A percentile compares a stretch with the other conserved stretches of the same genome.
phyloP scores from a whole-genome alignment of 1,140 invertebrate genomes.

The Oppia nitens region DNA sequence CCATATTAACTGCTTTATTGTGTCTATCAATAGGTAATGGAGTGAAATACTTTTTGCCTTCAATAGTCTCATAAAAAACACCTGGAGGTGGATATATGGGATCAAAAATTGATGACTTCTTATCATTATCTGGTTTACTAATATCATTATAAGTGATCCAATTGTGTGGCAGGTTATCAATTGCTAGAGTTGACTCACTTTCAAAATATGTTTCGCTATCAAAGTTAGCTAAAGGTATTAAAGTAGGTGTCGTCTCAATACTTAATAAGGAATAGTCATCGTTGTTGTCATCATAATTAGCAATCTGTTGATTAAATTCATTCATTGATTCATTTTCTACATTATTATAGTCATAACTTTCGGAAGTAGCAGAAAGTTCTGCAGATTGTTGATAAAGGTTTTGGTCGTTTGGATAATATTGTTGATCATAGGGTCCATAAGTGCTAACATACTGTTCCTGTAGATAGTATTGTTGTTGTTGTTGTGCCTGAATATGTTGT shows the following conservation, averaged over 20 bases:
- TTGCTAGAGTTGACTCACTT: background rate
- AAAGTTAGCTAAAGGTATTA: background rate
- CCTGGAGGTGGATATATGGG: conserved; percentile 12
- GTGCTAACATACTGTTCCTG: background rate
- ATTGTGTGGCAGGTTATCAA: conserved; percentile 6
- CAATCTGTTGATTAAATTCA: background rate
- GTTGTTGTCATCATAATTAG: background rate
- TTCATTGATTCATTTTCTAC: conserved; percentile 5
- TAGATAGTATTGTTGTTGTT: background rate
- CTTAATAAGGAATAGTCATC: background rate
- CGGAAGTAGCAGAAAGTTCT: too few species aligned
- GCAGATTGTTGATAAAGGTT: background rate
- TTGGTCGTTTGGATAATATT: background rate
- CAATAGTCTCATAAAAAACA: conserved; percentile 6
- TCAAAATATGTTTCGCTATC: background rate
- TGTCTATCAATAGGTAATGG: conserved; percentile 2
- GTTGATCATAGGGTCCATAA: background rate
- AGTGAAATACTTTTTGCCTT: conserved; percentile 11
- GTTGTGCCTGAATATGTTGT: background rate
- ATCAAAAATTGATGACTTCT: conserved; percentile 10
- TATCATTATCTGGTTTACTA: background rate
- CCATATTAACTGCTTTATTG: background rate
- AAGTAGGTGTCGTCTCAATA: background rate
- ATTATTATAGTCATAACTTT: background rate
- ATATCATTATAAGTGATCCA: conserved; percentile 1